phyloP scores from a whole-genome alignment of 2,888 invertebrate species.

The Cactoblastis cactorum region DNA sequence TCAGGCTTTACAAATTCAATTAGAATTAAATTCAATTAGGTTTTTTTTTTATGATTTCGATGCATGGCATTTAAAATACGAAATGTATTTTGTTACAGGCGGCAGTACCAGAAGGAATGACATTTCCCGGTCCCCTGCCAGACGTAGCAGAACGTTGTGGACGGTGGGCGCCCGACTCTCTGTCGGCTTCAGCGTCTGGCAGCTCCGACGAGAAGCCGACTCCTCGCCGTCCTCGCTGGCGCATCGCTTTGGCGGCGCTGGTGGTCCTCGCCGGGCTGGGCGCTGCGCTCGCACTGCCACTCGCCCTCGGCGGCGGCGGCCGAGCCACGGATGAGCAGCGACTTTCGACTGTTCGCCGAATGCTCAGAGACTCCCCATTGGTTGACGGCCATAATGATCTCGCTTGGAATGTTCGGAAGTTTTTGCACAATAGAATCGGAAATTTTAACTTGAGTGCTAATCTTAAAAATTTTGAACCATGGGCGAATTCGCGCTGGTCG shows the following conservation, averaged over 20 bases:
- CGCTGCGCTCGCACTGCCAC: constrained; percentile 79
- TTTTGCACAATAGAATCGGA: constrained; percentile 89
- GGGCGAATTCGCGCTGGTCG: constrained; percentile 93
- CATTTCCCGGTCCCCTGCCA: constrained; percentile 73
- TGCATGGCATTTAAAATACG: neutral
- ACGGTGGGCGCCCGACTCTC: constrained; percentile 71
- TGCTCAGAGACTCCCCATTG: constrained; percentile 84
- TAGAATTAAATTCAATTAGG: too few relatives aligned
- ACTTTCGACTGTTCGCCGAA: constrained; percentile 81
- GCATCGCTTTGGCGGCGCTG: constrained; percentile 79
- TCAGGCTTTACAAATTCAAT: too few relatives aligned
- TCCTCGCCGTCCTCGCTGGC: constrained; percentile 76
- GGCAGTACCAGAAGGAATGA: constrained; percentile 73
- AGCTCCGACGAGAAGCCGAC: constrained; percentile 73
- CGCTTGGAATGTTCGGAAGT: constrained; percentile 93
- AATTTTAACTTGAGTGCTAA: constrained; percentile 83
- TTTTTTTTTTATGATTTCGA: too few relatives aligned
- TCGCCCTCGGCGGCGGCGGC: constrained; percentile 69
- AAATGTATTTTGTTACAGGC: constrained; percentile 53
- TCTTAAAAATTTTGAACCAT: constrained; percentile 85
- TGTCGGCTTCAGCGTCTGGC: constrained; percentile 71
- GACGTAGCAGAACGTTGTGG: constrained; percentile 76
- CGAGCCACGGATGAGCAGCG: constrained; percentile 81
- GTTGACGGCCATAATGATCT: constrained; percentile 92
- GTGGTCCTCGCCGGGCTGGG: constrained; percentile 79